phyloP scores from a whole-genome alignment of 2,888 invertebrate genomes.

The Rhyacophila evoluta region DNA sequence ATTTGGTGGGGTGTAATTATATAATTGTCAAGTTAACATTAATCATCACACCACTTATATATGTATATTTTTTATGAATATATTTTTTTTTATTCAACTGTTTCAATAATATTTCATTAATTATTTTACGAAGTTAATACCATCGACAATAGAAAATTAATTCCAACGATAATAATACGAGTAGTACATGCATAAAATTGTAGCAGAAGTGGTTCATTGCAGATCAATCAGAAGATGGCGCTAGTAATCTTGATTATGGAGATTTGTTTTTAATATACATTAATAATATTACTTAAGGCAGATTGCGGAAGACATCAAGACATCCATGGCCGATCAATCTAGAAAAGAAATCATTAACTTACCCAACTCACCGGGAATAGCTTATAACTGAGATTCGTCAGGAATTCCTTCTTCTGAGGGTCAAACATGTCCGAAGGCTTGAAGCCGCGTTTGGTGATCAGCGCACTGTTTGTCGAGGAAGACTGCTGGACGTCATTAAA shows the following conservation, averaged over 20 bases:
- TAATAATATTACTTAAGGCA: background rate
- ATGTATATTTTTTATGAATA: too few species aligned
- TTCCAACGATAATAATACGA: background rate
- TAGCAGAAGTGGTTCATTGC: constrained; percentile 2
- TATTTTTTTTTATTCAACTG: too few species aligned
- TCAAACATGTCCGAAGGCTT: constrained; percentile 89
- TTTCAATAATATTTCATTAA: too few species aligned
- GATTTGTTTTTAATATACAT: background rate
- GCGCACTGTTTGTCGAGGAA: constrained; percentile 69
- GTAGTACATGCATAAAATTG: background rate
- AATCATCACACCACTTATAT: too few species aligned
- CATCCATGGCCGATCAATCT: constrained; percentile 33
- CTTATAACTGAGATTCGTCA: constrained; percentile 83
- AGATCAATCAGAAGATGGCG: background rate
- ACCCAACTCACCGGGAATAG: constrained; percentile 87
- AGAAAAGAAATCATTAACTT: constrained; percentile 63
- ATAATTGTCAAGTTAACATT: too few species aligned
- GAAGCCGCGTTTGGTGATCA: constrained; percentile 81
- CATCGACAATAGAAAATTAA: background rate
- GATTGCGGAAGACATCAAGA: constrained; percentile 27
- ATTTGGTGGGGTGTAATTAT: too few species aligned
- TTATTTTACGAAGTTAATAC: background rate
- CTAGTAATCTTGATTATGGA: background rate
- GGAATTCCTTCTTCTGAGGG: constrained; percentile 83
- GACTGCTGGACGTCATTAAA: constrained; percentile 68